Percentiles rank a stretch among this genome's conserved stretches.
These are phyloP conservation scores for Glaucomys volans DNA, from an alignment of 2,113 vertebrate genomes.

Conservation along the genomic window DNA sequence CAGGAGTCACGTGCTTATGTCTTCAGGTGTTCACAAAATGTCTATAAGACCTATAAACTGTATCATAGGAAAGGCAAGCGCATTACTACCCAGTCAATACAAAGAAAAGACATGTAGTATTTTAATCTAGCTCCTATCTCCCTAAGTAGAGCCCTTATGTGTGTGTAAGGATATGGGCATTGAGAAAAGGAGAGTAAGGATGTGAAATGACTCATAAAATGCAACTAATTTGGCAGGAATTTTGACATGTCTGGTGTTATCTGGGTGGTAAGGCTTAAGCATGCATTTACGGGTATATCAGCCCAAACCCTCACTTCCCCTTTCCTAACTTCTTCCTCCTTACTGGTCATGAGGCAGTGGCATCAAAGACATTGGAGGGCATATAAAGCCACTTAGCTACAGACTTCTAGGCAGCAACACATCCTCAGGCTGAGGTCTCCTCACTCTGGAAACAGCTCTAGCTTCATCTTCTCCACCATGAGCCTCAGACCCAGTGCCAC, in stretches of 20 bases:
- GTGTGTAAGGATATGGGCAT: neutral
- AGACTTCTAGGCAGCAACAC: neutral
- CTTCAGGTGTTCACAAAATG: neutral
- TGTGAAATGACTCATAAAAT: neutral
- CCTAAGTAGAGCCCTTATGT: neutral
- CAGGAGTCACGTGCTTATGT: too few species aligned
- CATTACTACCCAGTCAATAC: neutral
- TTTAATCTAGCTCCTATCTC: neutral
- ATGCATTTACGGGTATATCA: neutral
- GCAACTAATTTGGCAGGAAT: slow-evolving; percentile 17
- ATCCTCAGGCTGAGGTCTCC: neutral
- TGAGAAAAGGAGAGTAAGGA: neutral
- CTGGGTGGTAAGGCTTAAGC: neutral
- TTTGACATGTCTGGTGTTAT: neutral
- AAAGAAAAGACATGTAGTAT: neutral
- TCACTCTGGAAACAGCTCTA: neutral
- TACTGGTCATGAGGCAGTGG: neutral
- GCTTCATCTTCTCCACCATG: slow-evolving; percentile 30
- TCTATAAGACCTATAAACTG: neutral
- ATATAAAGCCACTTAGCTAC: neutral
- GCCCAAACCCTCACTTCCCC: neutral
- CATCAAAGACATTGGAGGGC: slow-evolving; percentile 28
- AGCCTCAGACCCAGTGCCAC: neutral
- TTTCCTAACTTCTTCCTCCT: neutral
- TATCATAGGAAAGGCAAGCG: neutral